Conservation (phyloP, 1,140 invertebrate species). For the Drosophila gunungcola region DNA sequence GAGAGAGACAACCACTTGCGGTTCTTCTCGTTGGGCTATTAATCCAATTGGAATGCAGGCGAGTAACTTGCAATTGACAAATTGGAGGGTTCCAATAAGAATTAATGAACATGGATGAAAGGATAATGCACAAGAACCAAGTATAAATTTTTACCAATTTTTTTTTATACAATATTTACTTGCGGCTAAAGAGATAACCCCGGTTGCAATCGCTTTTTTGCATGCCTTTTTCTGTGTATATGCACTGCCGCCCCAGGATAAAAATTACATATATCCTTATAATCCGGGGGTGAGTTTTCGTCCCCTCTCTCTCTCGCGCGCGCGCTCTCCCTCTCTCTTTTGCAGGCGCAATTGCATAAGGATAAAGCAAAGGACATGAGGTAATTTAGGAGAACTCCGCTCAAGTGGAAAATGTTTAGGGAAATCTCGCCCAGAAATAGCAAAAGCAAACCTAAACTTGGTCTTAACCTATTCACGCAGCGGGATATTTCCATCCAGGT, state of each 20-base stretch:
- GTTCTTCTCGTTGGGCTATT: slow-evolving; percentile 23
- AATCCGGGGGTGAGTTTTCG: slow-evolving; percentile 61
- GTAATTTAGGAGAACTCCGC: slow-evolving; percentile 44
- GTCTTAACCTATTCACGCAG: slow-evolving; percentile 34
- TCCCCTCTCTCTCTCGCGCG: not conserved
- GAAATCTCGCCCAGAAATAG: slow-evolving; percentile 43
- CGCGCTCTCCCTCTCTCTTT: slow-evolving; percentile 12
- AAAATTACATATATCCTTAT: slow-evolving; percentile 25
- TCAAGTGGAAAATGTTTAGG: slow-evolving; percentile 53
- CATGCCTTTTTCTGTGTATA: slow-evolving; percentile 65
- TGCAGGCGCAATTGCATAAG: slow-evolving; percentile 68
- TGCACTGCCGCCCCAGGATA: slow-evolving; percentile 56
- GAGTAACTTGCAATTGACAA: slow-evolving; percentile 46
- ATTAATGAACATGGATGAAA: not conserved
- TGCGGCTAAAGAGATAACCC: not conserved
- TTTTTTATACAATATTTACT: not conserved
- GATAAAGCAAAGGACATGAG: slow-evolving; percentile 64
- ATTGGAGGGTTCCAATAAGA: slow-evolving; percentile 6
- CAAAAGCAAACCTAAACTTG: slow-evolving; percentile 41
- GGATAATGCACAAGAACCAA: not conserved
- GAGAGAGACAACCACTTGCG: slow-evolving; percentile 57
- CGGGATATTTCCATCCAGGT: slow-evolving; percentile 17
- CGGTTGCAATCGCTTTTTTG: slow-evolving; percentile 49
- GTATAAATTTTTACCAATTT: not conserved
- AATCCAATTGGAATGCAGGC: slow-evolving; percentile 80